phyloP scores from a whole-genome alignment of 2,888 invertebrate species.

The Synergus itoensis region DNA sequence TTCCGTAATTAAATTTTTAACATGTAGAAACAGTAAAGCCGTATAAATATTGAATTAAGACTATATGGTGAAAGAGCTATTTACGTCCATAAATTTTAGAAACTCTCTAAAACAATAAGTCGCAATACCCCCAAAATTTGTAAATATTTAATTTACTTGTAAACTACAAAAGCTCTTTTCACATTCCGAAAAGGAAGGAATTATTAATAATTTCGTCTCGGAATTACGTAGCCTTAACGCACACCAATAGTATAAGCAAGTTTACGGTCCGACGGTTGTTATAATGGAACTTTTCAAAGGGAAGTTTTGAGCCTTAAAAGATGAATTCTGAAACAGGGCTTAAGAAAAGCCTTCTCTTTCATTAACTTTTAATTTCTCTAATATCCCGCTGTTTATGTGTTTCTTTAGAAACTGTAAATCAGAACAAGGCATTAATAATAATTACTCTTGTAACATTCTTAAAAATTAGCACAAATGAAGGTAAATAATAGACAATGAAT shows the following conservation, averaged over 20 bases:
- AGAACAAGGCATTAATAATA: not conserved
- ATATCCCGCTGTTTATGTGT: not conserved
- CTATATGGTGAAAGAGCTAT: not conserved
- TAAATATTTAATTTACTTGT: slow-evolving; percentile 24
- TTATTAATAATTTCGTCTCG: slow-evolving; percentile 35
- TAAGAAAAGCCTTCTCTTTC: slow-evolving; percentile 5
- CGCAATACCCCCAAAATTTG: not conserved
- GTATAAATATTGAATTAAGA: slow-evolving; percentile 15
- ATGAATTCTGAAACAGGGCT: slow-evolving; percentile 1
- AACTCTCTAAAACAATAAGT: slow-evolving; percentile 22
- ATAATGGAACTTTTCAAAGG: slow-evolving; percentile 38
- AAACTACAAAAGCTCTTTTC: slow-evolving; percentile 6
- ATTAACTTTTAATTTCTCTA: slow-evolving; percentile 7
- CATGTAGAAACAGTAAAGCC: not conserved
- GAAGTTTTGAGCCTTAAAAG: slow-evolving; percentile 30
- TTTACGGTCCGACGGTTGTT: slow-evolving; percentile 34
- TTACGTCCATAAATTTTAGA: slow-evolving; percentile 10
- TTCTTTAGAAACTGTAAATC: not conserved
- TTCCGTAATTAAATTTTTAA: not conserved
- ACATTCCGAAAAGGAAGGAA: slow-evolving; percentile 14
- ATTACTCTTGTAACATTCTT: no score
- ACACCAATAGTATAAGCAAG: slow-evolving; percentile 34
- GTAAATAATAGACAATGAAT: no score
- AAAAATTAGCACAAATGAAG: no score
- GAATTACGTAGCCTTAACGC: slow-evolving; percentile 31